Evolutionary conservation across 2,888 invertebrate species (phyloP).

Genomic region (Dynastes grantii): DNA sequence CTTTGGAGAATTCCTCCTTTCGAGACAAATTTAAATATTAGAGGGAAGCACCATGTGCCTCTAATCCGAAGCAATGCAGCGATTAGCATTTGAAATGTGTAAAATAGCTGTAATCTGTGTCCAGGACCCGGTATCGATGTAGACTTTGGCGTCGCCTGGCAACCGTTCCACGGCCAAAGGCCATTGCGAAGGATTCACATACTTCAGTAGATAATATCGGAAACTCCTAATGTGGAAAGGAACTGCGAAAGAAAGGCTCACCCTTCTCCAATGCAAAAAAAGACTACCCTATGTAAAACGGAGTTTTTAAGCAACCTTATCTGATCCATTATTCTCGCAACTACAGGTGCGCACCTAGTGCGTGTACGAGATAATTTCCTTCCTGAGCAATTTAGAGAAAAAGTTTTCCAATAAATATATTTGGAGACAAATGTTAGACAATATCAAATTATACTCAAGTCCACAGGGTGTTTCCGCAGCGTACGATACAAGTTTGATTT

Average conservation of each 20-base stretch:
- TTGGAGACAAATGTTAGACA: too few relatives aligned
- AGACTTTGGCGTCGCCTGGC: slow-evolving; percentile 64
- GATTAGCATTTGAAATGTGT: slow-evolving; percentile 68
- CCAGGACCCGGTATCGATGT: slow-evolving; percentile 62
- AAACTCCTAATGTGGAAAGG: slow-evolving; percentile 27
- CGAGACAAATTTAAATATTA: slow-evolving; percentile 43
- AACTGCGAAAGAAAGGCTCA: background rate
- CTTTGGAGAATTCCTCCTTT: background rate
- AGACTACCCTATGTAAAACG: too few relatives aligned
- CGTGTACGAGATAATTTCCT: too few relatives aligned
- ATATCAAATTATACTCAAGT: too few relatives aligned
- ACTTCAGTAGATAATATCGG: slow-evolving; percentile 49
- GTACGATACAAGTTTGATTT: too few relatives aligned
- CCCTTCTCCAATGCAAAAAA: background rate
- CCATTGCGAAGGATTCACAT: slow-evolving; percentile 55
- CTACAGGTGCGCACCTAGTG: too few relatives aligned
- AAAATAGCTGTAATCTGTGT: slow-evolving; percentile 66
- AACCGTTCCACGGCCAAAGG: slow-evolving; percentile 65
- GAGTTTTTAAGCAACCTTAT: too few relatives aligned
- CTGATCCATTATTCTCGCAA: too few relatives aligned
- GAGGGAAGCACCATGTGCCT: slow-evolving; percentile 48
- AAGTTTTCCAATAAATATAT: too few relatives aligned
- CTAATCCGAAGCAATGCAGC: slow-evolving; percentile 53
- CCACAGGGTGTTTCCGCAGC: too few relatives aligned
- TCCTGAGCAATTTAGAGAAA: too few relatives aligned